Base-by-base conservation (phyloP, 2,888 invertebrate genomes). In the Carcina quercana region DNA sequence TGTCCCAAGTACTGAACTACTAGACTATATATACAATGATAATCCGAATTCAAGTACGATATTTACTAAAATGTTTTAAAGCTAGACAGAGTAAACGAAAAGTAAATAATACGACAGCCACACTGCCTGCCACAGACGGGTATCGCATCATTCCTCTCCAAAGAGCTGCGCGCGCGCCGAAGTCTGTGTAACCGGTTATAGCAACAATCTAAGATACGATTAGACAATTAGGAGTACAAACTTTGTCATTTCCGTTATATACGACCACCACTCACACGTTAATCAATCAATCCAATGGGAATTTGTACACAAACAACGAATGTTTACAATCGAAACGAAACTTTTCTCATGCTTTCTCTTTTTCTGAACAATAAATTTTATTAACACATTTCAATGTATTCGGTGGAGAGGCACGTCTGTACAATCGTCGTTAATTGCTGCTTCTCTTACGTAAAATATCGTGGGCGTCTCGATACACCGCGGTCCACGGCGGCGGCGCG, bases 341-440 rank as follows among this genome's bases (percentile, higher is more conserved):
- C n/a, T 57, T 65, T 73, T 75, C 76, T 62, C 70, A 75, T 55
- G 66, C 71, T 66, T 70, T 70, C 66, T 60, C 58, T 53, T 58
- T 15, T 62, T 58, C 45, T 60, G 62, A 65, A 69, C 72, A 73
- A 71, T 74, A 71, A 62, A 74, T 72, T 72, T 74, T 74, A 79
- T 78, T 78, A 78, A 75, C 78, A 78, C 74, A 54, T 74, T 69
- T 69, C 68, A 69, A 71, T 72, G 68, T 68, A 71, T 70, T 67
- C 59, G 53, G 47, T 56, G 46, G 53, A 61, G 59, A 62, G 51
- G 55, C 50, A 55, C 51, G 59, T 50, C 53, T 52, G 45, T 56
- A 76, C 75, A 76, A 76, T 74, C 67, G 63, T 52, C 62, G 64
- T 74, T 80, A 78, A 80, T 80, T 80, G 75, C 70, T 69, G 73